Base-by-base conservation (phyloP, 2,888 invertebrate genomes). In the Plebejus melissa region DNA sequence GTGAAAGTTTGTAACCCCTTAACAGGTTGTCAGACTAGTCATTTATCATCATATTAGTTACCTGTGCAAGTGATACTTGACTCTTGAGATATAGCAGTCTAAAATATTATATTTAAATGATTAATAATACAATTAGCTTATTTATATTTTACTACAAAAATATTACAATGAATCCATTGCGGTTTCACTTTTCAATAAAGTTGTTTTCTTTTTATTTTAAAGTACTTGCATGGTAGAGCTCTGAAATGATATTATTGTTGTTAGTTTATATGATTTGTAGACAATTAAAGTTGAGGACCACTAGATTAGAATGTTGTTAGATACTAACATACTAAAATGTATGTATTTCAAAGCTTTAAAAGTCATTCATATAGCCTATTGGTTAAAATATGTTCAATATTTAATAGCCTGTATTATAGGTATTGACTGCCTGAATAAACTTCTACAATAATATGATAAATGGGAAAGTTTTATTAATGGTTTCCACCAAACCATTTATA, bases 251-350 rank as follows among this genome's bases (percentile, higher is more conserved):
- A n/a, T 72, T 6, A 36, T 54, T 54, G 50, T 32, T 28, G 6
- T 28, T 22, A 13, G 7, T 11, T 22, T 41, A 22, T 22, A 22
- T 50, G 28, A 22, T 22, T 22, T 54, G 22, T 72, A 54, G 72
- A 50, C 11, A 22, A 28, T 46, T 11, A 71, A 71, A 16, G 72
- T 72, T 72, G 72, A 50, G 72, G 54, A 72, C 72, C 72, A 72
- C 72, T 72, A 54, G 4, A 13, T 72, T 82, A 84, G 88, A 86
- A 87, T 88, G 87, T 87, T 86, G 84, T 87, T 88, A 88, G 87
- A 87, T 88, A 91, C 91, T 93, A 91, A 91, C 91, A 87, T 81
- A 83, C 83, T 81, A 87, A 86, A 86, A 82, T 81, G 80, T 80
- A 80, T 78, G 74, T 54, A 72, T 16, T 72, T 32, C 32, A 50